phyloP scores from a whole-genome alignment of 2,888 invertebrate species.

The Drosophila kanekoi region DNA sequence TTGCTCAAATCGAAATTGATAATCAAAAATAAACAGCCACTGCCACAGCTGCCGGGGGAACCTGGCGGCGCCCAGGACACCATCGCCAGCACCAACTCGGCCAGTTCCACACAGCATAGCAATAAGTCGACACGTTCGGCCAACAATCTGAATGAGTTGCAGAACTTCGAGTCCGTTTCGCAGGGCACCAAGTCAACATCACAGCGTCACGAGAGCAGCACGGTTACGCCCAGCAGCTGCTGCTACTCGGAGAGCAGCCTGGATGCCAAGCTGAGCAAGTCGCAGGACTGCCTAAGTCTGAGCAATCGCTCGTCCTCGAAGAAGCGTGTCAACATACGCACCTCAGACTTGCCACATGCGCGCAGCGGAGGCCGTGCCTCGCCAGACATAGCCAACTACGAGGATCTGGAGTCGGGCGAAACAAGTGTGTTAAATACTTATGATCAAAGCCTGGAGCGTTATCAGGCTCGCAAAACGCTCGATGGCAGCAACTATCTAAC shows the following conservation, averaged over 20 bases:
- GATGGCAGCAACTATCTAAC: slow-evolving; percentile 88
- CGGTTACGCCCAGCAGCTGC: slow-evolving; percentile 85
- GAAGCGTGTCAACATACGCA: slow-evolving; percentile 88
- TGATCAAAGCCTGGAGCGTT: slow-evolving; percentile 86
- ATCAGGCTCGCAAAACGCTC: slow-evolving; percentile 86
- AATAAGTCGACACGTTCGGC: slow-evolving; percentile 75
- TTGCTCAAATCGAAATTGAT: slow-evolving; percentile 83
- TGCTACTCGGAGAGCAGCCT: slow-evolving; percentile 84
- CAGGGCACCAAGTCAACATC: slow-evolving; percentile 80
- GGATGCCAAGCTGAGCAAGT: slow-evolving; percentile 84
- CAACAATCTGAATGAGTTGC: slow-evolving; percentile 85
- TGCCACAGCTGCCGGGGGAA: slow-evolving; percentile 83
- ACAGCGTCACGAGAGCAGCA: slow-evolving; percentile 83
- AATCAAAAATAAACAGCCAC: slow-evolving; percentile 85
- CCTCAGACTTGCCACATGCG: slow-evolving; percentile 85
- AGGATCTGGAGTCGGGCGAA: slow-evolving; percentile 84
- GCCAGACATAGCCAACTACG: slow-evolving; percentile 82
- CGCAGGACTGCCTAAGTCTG: slow-evolving; percentile 86
- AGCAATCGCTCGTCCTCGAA: slow-evolving; percentile 86
- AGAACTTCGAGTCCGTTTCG: slow-evolving; percentile 83
- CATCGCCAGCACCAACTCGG: slow-evolving; percentile 62
- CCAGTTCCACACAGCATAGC: slow-evolving; percentile 70
- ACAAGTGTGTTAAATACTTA: slow-evolving; percentile 84
- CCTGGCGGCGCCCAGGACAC: slow-evolving; percentile 56
- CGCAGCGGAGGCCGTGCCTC: slow-evolving; percentile 83